These are phyloP conservation scores for Agrochola lychnidis DNA, from an alignment of 2,888 invertebrate species.

Conservation along the genomic window DNA sequence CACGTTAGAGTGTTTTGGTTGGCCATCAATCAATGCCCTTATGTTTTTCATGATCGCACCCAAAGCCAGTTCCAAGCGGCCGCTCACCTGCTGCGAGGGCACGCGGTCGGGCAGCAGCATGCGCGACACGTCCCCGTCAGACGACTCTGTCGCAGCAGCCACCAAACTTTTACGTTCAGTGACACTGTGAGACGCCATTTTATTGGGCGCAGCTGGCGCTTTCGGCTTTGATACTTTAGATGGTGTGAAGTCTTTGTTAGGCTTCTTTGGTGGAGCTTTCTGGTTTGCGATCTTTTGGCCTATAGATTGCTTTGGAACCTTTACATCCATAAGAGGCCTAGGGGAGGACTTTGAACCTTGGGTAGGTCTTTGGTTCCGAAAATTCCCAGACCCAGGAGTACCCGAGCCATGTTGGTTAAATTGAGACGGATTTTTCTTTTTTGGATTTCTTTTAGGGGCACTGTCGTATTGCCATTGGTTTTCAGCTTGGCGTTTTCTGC, in stretches of 20 bases:
- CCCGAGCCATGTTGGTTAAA: slow-evolving; percentile 51
- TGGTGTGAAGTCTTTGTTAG: slow-evolving; percentile 68
- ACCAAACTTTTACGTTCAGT: slow-evolving; percentile 67
- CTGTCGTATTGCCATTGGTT: slow-evolving; percentile 69
- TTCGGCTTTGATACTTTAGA: slow-evolving; percentile 73
- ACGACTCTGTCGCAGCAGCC: slow-evolving; percentile 49
- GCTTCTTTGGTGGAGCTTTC: slow-evolving; percentile 35
- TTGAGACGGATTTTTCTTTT: slow-evolving; percentile 52
- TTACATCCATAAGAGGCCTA: slow-evolving; percentile 52
- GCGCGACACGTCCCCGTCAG: slow-evolving; percentile 38
- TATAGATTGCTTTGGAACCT: slow-evolving; percentile 57
- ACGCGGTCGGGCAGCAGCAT: slow-evolving; percentile 70
- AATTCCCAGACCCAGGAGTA: slow-evolving; percentile 42
- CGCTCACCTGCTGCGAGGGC: slow-evolving; percentile 75
- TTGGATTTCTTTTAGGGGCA: slow-evolving; percentile 70
- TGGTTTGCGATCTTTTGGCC: slow-evolving; percentile 61
- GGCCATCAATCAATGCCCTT: slow-evolving; percentile 59
- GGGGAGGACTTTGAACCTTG: slow-evolving; percentile 42
- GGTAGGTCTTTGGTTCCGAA: slow-evolving; percentile 42
- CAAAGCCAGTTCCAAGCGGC: slow-evolving; percentile 83
- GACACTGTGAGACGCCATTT: slow-evolving; percentile 63
- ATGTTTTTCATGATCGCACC: slow-evolving; percentile 80
- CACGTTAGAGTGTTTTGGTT: slow-evolving; percentile 38
- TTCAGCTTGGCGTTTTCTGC: slow-evolving; percentile 73
- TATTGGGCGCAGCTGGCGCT: slow-evolving; percentile 63